phyloP scores from a whole-genome alignment of 2,797 vertebrate genomes.

The Xiphophorus birchmanni region DNA sequence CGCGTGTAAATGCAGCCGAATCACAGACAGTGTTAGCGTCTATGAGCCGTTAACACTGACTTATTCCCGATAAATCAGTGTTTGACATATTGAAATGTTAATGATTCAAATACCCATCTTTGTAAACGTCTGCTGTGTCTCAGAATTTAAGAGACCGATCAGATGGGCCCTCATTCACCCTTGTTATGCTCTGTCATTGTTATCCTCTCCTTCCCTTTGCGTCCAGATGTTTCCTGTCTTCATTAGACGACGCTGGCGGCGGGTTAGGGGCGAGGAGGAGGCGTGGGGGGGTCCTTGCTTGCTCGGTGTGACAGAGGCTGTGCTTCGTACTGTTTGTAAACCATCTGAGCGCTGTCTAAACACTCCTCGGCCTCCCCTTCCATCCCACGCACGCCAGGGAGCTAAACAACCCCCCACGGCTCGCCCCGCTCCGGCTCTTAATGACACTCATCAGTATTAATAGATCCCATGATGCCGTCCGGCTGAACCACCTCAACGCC shows the following conservation, averaged over 20 bases:
- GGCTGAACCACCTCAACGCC: constrained; percentile 46
- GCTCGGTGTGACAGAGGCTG: constrained; percentile 61
- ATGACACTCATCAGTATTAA: constrained; percentile 55
- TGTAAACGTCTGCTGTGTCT: not conserved
- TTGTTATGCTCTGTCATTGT: not conserved
- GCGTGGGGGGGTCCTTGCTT: constrained; percentile 30
- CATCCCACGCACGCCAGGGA: constrained; percentile 60
- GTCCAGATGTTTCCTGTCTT: constrained; percentile 75
- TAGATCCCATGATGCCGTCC: constrained; percentile 40
- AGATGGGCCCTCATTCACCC: not conserved
- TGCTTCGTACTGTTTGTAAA: constrained; percentile 81
- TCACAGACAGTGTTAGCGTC: no score
- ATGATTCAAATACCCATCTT: not conserved
- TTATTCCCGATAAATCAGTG: not conserved
- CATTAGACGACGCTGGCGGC: constrained; percentile 32
- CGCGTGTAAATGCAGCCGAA: not conserved
- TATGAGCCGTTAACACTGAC: not conserved
- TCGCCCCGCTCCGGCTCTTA: constrained; percentile 31
- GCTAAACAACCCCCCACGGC: constrained; percentile 53
- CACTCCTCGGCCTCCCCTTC: constrained; percentile 67
- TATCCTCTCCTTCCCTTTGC: constrained; percentile 19
- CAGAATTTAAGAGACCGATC: not conserved
- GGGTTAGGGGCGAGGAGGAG: constrained; percentile 6
- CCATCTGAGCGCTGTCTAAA: constrained; percentile 81
- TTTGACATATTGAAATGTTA: not conserved